Base-by-base conservation (phyloP, 2,113 vertebrate species). In the Egretta garzetta region DNA sequence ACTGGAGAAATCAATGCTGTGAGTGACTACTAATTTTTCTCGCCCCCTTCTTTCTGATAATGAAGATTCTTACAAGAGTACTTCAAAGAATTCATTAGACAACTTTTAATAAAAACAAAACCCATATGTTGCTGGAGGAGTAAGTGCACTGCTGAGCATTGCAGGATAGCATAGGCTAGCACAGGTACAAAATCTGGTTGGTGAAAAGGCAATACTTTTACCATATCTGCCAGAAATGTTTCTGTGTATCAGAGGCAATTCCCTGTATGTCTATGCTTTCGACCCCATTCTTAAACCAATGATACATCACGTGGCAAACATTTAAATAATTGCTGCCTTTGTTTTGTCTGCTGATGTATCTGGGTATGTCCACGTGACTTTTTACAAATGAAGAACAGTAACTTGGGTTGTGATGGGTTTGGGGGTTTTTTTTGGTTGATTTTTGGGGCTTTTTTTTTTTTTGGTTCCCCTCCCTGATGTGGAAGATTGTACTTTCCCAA, bases 1-100 rank as follows among this genome's bases (percentile, higher is more conserved):
- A 93, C 97, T 52, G 99, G 98, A 91, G 99, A 99, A 79, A 97
- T 98, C 60, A 98, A 98, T 94, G 97, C 99, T 68, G 99, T 99
- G 82, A 99, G 99, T 98, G 67, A 67, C 55, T 83, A 24, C 12
- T 92, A 35, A 93, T 55, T 58, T 92, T 30, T 63, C 43, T 18
- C 32, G 3, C 12, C 10, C 43, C 22, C 9, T 28, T 64, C 24
- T 79, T 58, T 22, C 14, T 70, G 33, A 23, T 52, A 37, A 41
- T 53, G 30, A 93, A 9, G 32, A 30, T 58, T 81, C 35, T 79
- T 79, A 72, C 16, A 58, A 53, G n/a, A 8, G 18, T n/a, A 24
- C 62, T 96, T 68, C 60, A 49, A 76, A 76, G 39, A 80, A 62
- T 39, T 88, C 12, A 6, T 73, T 71, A 47, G 47, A 28, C 6